Evolutionary conservation across 92 coral and sea anemone genomes (phyloP).

Genomic region (Ricordea florida): DNA sequence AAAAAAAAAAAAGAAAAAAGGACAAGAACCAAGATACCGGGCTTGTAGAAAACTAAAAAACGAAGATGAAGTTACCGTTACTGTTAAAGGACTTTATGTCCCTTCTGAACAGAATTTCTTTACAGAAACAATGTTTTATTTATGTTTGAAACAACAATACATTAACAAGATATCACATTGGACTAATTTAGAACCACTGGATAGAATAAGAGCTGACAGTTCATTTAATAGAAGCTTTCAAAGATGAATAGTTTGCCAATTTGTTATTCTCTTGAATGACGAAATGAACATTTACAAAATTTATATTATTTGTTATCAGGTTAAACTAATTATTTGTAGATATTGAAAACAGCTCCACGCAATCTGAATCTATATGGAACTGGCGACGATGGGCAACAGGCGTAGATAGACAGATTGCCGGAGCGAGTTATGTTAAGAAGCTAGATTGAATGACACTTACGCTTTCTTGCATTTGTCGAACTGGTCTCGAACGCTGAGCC

Average conservation of each 20-base stretch:
- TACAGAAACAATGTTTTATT: conserved; percentile 27
- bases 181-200: conserved; percentile 31
- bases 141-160: conserved; percentile 8
- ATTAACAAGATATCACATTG: conserved; percentile 1
- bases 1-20: conserved; percentile 18
- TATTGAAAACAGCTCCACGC: too few relatives aligned
- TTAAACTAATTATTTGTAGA: too few relatives aligned
- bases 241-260: not conserved
- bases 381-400: too few relatives aligned
- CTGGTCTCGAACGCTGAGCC: too few relatives aligned
- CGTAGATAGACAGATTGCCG: too few relatives aligned
- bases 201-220: conserved; percentile 21
- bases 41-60: conserved; percentile 5
- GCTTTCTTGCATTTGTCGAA: too few relatives aligned
- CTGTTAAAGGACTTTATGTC: conserved; percentile 24
- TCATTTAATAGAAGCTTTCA: conserved; percentile 9
- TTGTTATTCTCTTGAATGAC: too few relatives aligned
- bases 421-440: too few relatives aligned
- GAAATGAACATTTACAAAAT: too few relatives aligned
- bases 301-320: too few relatives aligned
- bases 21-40: conserved; percentile 42
- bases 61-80: conserved; percentile 21
- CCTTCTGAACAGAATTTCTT: conserved; percentile 32
- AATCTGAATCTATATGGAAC: too few relatives aligned
- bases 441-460: too few relatives aligned